Evolutionary conservation across 2,888 invertebrate species (phyloP).

Genomic region (Oxyscelio sp.): DNA sequence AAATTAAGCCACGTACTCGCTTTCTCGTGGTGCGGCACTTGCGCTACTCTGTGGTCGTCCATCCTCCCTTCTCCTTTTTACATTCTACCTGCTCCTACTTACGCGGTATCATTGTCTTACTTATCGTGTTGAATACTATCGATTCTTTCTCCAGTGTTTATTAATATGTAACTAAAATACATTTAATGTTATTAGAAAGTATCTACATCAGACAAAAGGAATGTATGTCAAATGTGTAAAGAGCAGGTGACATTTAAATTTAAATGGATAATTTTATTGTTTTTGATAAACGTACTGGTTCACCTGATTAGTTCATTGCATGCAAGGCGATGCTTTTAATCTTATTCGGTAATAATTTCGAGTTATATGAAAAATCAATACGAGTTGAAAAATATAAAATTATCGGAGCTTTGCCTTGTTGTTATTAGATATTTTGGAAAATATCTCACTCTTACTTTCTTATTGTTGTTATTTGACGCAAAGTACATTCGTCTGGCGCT

Average conservation of each 20-base stretch:
- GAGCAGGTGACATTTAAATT: not conserved
- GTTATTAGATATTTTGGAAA: slow-evolving; percentile 1
- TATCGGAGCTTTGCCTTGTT: slow-evolving; percentile 6
- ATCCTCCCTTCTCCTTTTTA: slow-evolving; percentile 59
- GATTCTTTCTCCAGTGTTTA: not conserved
- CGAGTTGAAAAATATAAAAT: slow-evolving; percentile 20
- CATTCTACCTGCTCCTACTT: slow-evolving; percentile 28
- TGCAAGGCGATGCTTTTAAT: slow-evolving; percentile 20
- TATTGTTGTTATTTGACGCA: too few relatives aligned
- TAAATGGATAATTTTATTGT: not conserved
- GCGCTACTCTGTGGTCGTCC: slow-evolving; percentile 80
- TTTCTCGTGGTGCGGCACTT: slow-evolving; percentile 82
- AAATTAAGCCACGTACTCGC: slow-evolving; percentile 88
- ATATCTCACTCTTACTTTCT: not conserved
- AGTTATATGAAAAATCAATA: slow-evolving; percentile 13
- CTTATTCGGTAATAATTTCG: slow-evolving; percentile 16
- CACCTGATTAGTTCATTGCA: slow-evolving; percentile 29
- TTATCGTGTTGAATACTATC: slow-evolving; percentile 17
- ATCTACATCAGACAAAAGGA: not conserved
- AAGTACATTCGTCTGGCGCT: too few relatives aligned
- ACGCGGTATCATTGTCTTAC: slow-evolving; percentile 13
- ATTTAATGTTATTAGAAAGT: not conserved
- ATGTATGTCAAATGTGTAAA: not conserved
- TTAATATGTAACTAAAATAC: not conserved
- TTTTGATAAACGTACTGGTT: slow-evolving; percentile 29